A percentile compares a stretch with the other conserved stretches of the same genome.
Conservation (phyloP, 2,113 vertebrate genomes). For the Hemiscyllium ocellatum region DNA sequence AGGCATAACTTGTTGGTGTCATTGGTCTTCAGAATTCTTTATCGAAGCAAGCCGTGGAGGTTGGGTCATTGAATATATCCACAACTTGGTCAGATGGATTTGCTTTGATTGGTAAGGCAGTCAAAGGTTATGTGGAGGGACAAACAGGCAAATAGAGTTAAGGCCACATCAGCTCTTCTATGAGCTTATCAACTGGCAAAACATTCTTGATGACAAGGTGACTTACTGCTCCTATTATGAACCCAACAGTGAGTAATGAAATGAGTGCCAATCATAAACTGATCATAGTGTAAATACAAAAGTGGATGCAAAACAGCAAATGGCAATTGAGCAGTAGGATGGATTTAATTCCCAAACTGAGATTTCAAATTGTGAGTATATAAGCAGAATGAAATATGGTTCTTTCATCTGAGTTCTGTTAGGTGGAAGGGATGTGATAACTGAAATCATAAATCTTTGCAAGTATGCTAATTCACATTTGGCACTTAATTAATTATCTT, state of each 20-base stretch:
- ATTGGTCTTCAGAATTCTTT: too few species aligned
- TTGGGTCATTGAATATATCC: too few species aligned
- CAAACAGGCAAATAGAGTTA: too few species aligned
- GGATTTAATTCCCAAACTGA: not conserved
- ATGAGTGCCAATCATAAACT: not conserved
- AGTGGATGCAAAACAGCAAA: not conserved
- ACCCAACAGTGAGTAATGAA: not conserved
- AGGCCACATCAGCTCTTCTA: too few species aligned
- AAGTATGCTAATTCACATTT: not conserved
- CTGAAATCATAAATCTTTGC: not conserved
- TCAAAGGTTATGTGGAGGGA: too few species aligned
- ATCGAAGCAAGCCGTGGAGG: too few species aligned
- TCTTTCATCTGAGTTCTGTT: not conserved
- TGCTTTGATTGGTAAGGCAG: too few species aligned
- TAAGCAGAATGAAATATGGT: not conserved
- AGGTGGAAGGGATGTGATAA: not conserved
- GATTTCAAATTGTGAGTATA: not conserved
- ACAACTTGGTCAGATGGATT: too few species aligned
- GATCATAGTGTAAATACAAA: not conserved
- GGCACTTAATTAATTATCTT: not conserved
- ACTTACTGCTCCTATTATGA: not conserved
- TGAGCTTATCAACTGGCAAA: too few species aligned
- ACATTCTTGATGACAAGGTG: too few species aligned
- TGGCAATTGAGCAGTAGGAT: too few species aligned
- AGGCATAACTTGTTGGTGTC: too few species aligned